Conservation (phyloP, 2,888 invertebrate genomes). For the Drosophila neutralis region DNA sequence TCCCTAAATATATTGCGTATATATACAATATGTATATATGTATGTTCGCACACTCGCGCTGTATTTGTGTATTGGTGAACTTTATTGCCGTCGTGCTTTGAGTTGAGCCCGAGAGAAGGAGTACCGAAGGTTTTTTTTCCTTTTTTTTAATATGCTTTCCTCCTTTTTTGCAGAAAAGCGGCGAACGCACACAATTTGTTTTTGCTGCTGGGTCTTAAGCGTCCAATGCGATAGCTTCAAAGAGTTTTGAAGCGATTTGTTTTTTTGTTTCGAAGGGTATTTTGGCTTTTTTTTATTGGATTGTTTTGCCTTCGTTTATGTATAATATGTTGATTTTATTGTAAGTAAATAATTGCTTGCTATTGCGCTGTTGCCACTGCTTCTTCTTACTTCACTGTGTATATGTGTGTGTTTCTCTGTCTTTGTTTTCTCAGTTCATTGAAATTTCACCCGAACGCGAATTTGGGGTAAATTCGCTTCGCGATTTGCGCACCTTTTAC, state of each 20-base stretch:
- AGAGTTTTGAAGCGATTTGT: conserved; percentile 15
- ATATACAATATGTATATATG: conserved; percentile 46
- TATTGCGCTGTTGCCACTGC: conserved; percentile 78
- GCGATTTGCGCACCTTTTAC: conserved; percentile 68
- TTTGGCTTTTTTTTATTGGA: conserved; percentile 15
- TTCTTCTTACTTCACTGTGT: conserved; percentile 64
- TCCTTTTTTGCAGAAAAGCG: conserved; percentile 49
- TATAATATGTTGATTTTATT: conserved; percentile 63
- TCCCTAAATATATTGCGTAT: conserved; percentile 68
- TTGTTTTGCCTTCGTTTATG: conserved; percentile 55
- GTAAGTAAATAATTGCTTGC: conserved; percentile 78
- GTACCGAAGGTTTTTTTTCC: conserved; percentile 62
- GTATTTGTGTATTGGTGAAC: conserved; percentile 59
- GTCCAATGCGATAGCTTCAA: conserved; percentile 17
- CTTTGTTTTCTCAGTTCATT: conserved; percentile 83
- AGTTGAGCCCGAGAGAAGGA: conserved; percentile 58
- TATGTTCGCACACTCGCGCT: conserved; percentile 40
- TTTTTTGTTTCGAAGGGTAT: neutral
- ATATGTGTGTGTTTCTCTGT: conserved; percentile 66
- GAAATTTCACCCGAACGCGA: conserved; percentile 82
- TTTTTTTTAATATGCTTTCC: conserved; percentile 39
- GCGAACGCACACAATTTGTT: conserved; percentile 33
- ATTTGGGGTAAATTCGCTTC: conserved; percentile 71
- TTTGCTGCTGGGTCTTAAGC: conserved; percentile 8
- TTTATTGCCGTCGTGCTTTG: conserved; percentile 56